Percentiles rank a stretch among this genome's conserved stretches.
Evolutionary conservation across 2,888 invertebrate genomes (phyloP).

Genomic region (Erebia ligea): DNA sequence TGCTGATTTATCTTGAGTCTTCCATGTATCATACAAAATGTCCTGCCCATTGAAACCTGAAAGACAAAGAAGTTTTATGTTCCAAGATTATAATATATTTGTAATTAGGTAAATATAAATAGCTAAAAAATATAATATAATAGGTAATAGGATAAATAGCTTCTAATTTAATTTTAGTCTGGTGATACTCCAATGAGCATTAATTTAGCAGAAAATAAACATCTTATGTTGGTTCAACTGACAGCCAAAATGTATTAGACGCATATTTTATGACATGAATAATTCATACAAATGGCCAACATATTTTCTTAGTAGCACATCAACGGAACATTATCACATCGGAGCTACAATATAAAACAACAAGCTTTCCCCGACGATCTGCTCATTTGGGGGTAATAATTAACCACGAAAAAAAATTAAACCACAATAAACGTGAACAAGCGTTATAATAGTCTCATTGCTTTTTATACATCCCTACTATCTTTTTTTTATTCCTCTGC

Average conservation of each 20-base stretch:
- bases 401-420: no score
- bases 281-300: slow-evolving; percentile 19
- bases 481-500: no score
- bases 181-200: neutral
- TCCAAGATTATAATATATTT: no score
- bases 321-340: slow-evolving; percentile 15
- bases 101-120: neutral
- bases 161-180: neutral
- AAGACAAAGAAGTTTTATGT: no score
- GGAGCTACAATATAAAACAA: neutral
- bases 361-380: neutral
- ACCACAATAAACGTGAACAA: no score
- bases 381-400: neutral
- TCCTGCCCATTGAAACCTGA: no score
- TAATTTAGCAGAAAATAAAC: slow-evolving; percentile 4
- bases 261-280: slow-evolving; percentile 21
- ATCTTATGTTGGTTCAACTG: slow-evolving; percentile 9
- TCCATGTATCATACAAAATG: no score
- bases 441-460: no score
- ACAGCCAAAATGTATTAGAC: slow-evolving; percentile 11
- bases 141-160: no score
- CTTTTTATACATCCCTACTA: no score
- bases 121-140: no score
- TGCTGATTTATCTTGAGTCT: no score
- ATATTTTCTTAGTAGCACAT: slow-evolving; percentile 4